A percentile compares a stretch with the other conserved stretches of the same genome.
Evolutionary conservation across 2,113 vertebrate genomes (phyloP).

Genomic region (Dipodomys merriami): DNA sequence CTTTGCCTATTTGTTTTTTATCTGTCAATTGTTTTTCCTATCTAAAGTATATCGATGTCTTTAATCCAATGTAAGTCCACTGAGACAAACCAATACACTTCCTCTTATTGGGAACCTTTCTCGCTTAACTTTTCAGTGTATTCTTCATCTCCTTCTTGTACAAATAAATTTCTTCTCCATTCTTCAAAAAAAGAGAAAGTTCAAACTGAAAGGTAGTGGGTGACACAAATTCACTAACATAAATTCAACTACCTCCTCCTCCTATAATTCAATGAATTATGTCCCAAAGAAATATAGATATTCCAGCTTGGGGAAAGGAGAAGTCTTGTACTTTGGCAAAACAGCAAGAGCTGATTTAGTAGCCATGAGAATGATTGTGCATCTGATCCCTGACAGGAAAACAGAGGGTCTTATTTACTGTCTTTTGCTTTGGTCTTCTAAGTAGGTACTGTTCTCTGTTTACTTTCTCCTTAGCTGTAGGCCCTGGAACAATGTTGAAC

Average conservation of each 20-base stretch:
- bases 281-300: conserved; percentile 22
- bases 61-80: not conserved
- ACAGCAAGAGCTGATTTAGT: conserved; percentile 71
- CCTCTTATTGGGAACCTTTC: not conserved
- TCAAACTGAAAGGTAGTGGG: not conserved
- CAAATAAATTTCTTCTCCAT: conserved; percentile 33
- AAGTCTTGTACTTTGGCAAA: conserved; percentile 23
- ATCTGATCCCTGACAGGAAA: conserved; percentile 58
- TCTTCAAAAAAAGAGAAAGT: conserved; percentile 32
- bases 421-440: conserved; percentile 48
- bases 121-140: not conserved
- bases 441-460: conserved; percentile 73
- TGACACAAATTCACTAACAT: not conserved
- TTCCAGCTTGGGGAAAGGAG: conserved; percentile 44
- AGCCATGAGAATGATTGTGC: conserved; percentile 43
- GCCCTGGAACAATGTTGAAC: conserved; percentile 70
- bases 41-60: not conserved
- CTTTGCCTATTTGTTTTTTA: not conserved
- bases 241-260: conserved; percentile 11
- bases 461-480: conserved; percentile 65
- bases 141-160: not conserved
- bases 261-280: not conserved
- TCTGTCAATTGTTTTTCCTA: not conserved
- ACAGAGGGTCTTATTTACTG: conserved; percentile 69
- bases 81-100: not conserved